Percentiles rank a stretch among this genome's conserved stretches.
These are phyloP conservation scores for Thripadectes ignobilis DNA, from an alignment of 2,797 vertebrate species.

Conservation along the genomic window DNA sequence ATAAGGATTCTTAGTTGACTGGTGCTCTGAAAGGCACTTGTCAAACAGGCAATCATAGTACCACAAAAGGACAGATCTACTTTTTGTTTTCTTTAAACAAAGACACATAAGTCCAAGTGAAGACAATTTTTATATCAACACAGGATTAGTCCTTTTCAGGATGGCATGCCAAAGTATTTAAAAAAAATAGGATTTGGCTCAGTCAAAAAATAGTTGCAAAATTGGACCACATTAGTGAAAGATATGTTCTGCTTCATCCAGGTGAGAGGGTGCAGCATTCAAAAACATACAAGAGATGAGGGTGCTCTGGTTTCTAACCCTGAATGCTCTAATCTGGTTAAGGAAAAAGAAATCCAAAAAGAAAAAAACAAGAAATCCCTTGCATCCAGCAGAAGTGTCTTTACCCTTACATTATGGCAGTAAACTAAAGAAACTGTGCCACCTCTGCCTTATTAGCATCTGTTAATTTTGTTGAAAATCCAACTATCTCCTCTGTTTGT, in stretches of 20 bases:
- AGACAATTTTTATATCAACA: neutral
- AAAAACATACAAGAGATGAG: neutral
- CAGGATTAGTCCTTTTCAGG: neutral
- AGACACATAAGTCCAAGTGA: neutral
- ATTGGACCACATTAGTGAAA: neutral
- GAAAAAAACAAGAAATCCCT: neutral
- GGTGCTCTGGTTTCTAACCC: neutral
- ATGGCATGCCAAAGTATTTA: neutral
- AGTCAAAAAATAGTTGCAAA: neutral
- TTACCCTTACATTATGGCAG: neutral
- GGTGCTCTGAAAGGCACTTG: neutral
- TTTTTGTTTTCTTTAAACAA: neutral
- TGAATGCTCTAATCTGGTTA: neutral
- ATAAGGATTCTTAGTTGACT: neutral
- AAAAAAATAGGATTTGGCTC: neutral
- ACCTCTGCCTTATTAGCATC: neutral
- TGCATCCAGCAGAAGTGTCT: neutral
- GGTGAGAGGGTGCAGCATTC: neutral
- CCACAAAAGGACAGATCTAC: neutral
- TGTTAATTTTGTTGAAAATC: neutral
- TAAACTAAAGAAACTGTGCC: neutral
- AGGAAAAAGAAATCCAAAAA: neutral
- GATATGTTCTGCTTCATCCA: neutral
- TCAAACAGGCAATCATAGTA: neutral
- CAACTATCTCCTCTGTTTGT: neutral